Evolutionary conservation across 2,888 invertebrate species (phyloP).

Genomic region (Polietes domitor): DNA sequence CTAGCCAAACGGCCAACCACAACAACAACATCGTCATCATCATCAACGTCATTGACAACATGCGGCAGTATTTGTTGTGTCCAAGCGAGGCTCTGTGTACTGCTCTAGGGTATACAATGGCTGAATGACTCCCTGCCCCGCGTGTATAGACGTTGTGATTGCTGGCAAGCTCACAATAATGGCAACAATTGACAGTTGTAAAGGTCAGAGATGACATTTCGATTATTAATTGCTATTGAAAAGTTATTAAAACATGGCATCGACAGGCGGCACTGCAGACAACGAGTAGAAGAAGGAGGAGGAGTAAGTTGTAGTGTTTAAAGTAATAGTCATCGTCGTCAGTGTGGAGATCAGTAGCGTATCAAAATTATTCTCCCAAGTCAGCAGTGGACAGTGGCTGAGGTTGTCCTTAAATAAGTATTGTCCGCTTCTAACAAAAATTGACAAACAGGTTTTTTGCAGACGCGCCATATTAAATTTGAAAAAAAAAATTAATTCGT

Average conservation of each 20-base stretch:
- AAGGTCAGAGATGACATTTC: constrained; percentile 71
- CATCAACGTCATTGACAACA: constrained; percentile 29
- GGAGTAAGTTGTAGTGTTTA: background rate
- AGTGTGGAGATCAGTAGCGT: background rate
- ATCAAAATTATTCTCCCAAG: background rate
- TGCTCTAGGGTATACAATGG: constrained; percentile 24
- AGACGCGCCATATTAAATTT: too few relatives aligned
- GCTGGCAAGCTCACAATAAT: constrained; percentile 38
- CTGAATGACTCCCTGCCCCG: constrained; percentile 36
- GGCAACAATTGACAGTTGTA: constrained; percentile 59
- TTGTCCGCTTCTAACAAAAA: too few relatives aligned
- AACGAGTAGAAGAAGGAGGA: background rate
- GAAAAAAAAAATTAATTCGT: too few relatives aligned
- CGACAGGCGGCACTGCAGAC: background rate
- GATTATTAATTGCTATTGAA: constrained; percentile 72
- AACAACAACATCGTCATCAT: background rate
- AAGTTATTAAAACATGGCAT: constrained; percentile 61
- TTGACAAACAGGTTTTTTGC: too few relatives aligned
- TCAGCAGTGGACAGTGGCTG: too few relatives aligned
- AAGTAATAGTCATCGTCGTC: background rate
- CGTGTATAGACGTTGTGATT: constrained; percentile 55
- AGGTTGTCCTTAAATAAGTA: too few relatives aligned
- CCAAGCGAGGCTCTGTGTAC: background rate
- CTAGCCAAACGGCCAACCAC: background rate
- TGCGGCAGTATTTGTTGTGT: constrained; percentile 22